These are phyloP conservation scores for Cyprinodon brontotheroides DNA, from an alignment of 2,113 vertebrate genomes.

Conservation along the genomic window DNA sequence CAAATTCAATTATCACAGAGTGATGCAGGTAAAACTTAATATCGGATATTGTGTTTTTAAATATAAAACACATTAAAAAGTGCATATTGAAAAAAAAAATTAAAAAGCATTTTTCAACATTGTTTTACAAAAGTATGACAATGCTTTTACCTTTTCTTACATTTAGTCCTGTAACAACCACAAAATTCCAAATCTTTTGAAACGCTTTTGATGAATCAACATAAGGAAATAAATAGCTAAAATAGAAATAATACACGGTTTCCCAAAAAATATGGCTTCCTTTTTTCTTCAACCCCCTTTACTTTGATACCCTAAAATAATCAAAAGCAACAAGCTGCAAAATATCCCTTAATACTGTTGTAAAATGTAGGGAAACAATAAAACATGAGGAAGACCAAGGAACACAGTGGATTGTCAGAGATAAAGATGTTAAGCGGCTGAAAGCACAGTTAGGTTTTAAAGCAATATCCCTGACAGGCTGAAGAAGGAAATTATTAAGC, in stretches of 20 bases:
- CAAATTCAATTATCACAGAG: slow-evolving; percentile 67
- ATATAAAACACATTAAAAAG: slow-evolving; percentile 47
- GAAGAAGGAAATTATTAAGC: too few species aligned
- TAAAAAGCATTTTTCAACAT: not conserved
- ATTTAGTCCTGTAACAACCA: not conserved
- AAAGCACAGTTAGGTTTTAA: too few species aligned
- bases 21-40: slow-evolving; percentile 53
- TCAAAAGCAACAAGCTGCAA: not conserved
- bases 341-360: not conserved
- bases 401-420: too few species aligned
- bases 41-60: slow-evolving; percentile 45
- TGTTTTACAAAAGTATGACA: not conserved
- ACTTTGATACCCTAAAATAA: not conserved
- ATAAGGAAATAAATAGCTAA: not conserved
- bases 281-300: not conserved
- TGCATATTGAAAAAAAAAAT: slow-evolving; percentile 28
- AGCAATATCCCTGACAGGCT: too few species aligned
- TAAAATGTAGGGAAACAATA: too few species aligned
- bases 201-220: not conserved
- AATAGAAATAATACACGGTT: not conserved
- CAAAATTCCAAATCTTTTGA: not conserved
- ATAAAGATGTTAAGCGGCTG: too few species aligned
- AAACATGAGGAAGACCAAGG: too few species aligned
- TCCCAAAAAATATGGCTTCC: not conserved
- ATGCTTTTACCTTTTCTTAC: not conserved